These are phyloP conservation scores for Acleris literana DNA, from an alignment of 2,888 invertebrate species.

Conservation along the genomic window DNA sequence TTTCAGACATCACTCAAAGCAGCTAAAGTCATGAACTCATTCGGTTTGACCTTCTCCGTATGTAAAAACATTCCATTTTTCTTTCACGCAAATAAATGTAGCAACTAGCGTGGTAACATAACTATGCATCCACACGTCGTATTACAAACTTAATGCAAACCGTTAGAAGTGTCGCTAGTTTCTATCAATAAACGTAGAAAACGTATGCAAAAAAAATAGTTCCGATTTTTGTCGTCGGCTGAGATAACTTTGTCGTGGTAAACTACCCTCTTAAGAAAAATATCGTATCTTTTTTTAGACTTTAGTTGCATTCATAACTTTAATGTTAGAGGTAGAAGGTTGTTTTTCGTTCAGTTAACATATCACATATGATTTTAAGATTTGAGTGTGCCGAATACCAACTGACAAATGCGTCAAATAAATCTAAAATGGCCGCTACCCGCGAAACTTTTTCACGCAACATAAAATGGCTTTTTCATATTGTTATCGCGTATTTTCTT, in stretches of 20 bases:
- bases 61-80: constrained; percentile 51
- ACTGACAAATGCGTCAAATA: constrained; percentile 70
- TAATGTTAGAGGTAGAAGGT: too few species aligned
- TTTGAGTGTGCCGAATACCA: neutral
- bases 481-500: constrained; percentile 40
- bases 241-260: constrained; percentile 10
- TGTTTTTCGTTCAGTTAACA: too few species aligned
- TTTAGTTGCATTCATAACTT: too few species aligned
- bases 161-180: neutral
- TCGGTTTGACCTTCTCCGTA: constrained; percentile 29
- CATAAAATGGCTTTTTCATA: constrained; percentile 39
- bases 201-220: constrained; percentile 4
- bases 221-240: neutral
- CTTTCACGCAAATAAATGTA: constrained; percentile 55
- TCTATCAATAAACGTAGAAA: neutral
- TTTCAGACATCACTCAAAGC: constrained; percentile 18
- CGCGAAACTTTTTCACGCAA: constrained; percentile 58
- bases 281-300: too few species aligned
- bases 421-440: constrained; percentile 61
- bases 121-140: constrained; percentile 18
- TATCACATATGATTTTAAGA: too few species aligned
- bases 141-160: constrained; percentile 14
- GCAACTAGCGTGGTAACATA: constrained; percentile 49
- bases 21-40: constrained; percentile 34
- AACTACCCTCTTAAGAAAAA: too few species aligned